These are phyloP conservation scores for Encarsia formosa DNA, from an alignment of 2,888 invertebrate species.

Conservation along the genomic window DNA sequence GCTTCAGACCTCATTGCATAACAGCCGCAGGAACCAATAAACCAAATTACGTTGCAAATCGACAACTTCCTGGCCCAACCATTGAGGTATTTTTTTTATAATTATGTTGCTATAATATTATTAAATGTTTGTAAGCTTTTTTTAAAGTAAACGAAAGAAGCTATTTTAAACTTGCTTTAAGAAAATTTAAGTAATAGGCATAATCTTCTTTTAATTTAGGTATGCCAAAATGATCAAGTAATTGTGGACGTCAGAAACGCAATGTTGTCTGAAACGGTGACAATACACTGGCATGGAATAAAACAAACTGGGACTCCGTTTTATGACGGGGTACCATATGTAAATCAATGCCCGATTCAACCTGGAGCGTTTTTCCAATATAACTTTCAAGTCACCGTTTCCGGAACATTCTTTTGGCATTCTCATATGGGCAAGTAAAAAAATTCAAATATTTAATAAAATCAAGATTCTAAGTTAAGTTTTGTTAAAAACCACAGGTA, in stretches of 20 bases:
- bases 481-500: slow-evolving; percentile 55
- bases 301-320: slow-evolving; percentile 74
- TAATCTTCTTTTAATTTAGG: too few species aligned
- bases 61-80: slow-evolving; percentile 80
- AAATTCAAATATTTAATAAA: not conserved
- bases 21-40: slow-evolving; percentile 77
- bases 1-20: slow-evolving; percentile 73
- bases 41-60: slow-evolving; percentile 74
- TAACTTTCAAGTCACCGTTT: slow-evolving; percentile 65
- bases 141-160: too few species aligned
- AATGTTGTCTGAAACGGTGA: slow-evolving; percentile 74
- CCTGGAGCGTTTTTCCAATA: slow-evolving; percentile 74
- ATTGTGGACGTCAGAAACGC: slow-evolving; percentile 79
- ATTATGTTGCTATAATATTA: too few species aligned
- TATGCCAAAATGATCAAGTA: slow-evolving; percentile 79
- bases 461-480: not conserved
- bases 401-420: slow-evolving; percentile 84
- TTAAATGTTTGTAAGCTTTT: too few species aligned
- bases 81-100: slow-evolving; percentile 1
- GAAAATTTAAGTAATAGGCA: too few species aligned
- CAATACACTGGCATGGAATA: slow-evolving; percentile 90
- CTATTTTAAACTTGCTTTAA: not conserved
- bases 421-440: slow-evolving; percentile 59
- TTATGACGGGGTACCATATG: slow-evolving; percentile 84
- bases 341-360: slow-evolving; percentile 79